Evolutionary conservation across 2,113 vertebrate species (phyloP), one percentile per base, ranked within the genome.

Genomic region (Salvelinus sp.): DNA sequence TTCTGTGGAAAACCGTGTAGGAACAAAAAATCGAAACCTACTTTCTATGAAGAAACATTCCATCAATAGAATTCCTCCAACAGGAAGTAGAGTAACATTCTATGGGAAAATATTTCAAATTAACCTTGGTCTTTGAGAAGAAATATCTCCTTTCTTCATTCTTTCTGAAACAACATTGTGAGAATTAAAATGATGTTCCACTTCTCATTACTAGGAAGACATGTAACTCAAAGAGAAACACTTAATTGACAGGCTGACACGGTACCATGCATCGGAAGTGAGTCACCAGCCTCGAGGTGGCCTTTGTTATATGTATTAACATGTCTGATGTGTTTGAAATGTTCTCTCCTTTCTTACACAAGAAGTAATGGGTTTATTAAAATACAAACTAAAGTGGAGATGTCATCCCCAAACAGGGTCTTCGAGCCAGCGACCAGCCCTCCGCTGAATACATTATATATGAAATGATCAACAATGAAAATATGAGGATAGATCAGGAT

Each of bases 331-430:
- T 73, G 74, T 84, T 79, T 83, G 82, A 82, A 80, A 83, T 73
- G 74, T 85, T 74, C 10, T 27, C 9, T 2, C 38, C 38, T 44
- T 22, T 81, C 87, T 80, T 83, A 83, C 74, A 80, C 33, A 48
- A 54, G 70, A 82, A 63, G 68, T 77, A 86, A 90, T 89, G 83
- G 83, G 79, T 85, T 91, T 84, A 83, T 74, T 73, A 74, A 80
- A 77, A 81, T 73, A 74, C 69, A 87, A 86, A 90, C 74, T 63
- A 76, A 72, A 83, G 76, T 76, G 38, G 75, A 77, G 85, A 80
- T 71, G n/a, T 30, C 50, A 54, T 54, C 16, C 50, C 16, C 50
- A 54, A 54, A 54, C 50, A 54, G 12, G 16, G 16, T 18, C 9
- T 44, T 44, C 38, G 38, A 44, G 38, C 38, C 38, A 44, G 38